Evolutionary conservation across 2,797 vertebrate species (phyloP), one percentile per base, ranked within the genome.

Genomic region (Steatocranus sp.): DNA sequence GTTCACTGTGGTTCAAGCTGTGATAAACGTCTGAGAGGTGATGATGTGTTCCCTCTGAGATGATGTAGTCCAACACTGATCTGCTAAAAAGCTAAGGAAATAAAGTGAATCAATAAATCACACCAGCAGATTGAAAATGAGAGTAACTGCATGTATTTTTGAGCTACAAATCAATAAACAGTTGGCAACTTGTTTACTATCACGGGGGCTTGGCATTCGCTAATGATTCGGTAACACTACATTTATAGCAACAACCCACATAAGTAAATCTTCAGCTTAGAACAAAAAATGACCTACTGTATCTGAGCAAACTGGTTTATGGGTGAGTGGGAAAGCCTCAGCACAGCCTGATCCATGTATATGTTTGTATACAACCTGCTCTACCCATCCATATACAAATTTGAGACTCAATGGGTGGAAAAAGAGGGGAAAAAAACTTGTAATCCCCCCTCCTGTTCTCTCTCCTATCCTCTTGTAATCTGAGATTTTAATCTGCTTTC

Each of bases 401-500:
- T 74, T 80, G 23, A 70, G 78, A 76, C 11, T 43, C 10, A 41
- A 53, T 73, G 25, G 25, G 43, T 48, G 68, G 41, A 58, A 58
- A 73, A 78, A 56, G 81, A 78, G 80, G 75, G 32, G 53, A 51
- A 74, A 74, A 68, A 77, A 73, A 66, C 66, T 90, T 87, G 82
- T 91, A 94, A 93, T 93, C 93, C 82, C 54, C 61, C 25, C 66
- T 76, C 23, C 75, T 68, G 34, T 80, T 70, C 53, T 83, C 84
- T 88, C 83, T 81, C 36, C 51, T 75, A 70, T 85, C 34, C 83
- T 86, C 87, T 86, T 88, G 88, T 93, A 93, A 95, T 94, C 91
- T 85, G 82, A 92, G 89, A 92, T 84, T 93, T 92, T 91, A 94
- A 95, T 93, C 34, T 2, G 51, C 75, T 91, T 75, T 87, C 68